Evolutionary conservation across 2,113 vertebrate genomes (phyloP), one percentile per base, ranked within the genome.

Genomic region (Erythrocercus mccallii): DNA sequence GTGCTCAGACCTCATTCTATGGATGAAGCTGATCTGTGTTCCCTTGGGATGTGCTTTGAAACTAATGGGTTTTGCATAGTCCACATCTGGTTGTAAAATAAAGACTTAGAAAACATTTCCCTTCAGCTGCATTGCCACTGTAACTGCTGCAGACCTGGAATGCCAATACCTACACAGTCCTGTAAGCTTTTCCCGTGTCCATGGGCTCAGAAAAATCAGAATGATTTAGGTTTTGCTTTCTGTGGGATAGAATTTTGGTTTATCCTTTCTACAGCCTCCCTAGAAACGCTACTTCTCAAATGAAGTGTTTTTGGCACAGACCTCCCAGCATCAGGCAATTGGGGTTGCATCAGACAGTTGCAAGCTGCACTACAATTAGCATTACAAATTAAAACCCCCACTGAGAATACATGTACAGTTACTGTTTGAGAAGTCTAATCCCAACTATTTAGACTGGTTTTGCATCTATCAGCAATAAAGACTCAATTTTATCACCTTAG

Each of bases 21-120:
- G 71, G 71, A 94, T 79, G 71, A 94, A 62, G 66, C 35, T 90
- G 91, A 80, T 88, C 92, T 87, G 88, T 10, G 15, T 71, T 79
- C 96, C 92, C 90, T 44, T 58, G 81, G 89, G 93, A 78, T 38
- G 35, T 65, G 78, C 94, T 85, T 61, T 94, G 71, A 86, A 96
- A 95, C 78, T 93, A 95, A 97, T 78, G 76, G 66, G 42, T 94
- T 91, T 86, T 94, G 79, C 91, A 92, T 20, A 80, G 77, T 89
- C 91, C 91, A 95, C 96, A 96, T 97, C 95, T 97, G 97, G 90
- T 86, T 94, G 81, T 60, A 87, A 96, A 94, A 90, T 97, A 93
- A 95, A 96, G 62, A 77, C 71, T 83, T 62, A 37, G 87, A 96
- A 93, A 94, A 94, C 28, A 86, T 79, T 96, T 96, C 81, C 60